Percentiles rank a stretch among this genome's conserved stretches.
phyloP scores from a whole-genome alignment of 2,797 vertebrate genomes.

The Peromyscus aztecus region DNA sequence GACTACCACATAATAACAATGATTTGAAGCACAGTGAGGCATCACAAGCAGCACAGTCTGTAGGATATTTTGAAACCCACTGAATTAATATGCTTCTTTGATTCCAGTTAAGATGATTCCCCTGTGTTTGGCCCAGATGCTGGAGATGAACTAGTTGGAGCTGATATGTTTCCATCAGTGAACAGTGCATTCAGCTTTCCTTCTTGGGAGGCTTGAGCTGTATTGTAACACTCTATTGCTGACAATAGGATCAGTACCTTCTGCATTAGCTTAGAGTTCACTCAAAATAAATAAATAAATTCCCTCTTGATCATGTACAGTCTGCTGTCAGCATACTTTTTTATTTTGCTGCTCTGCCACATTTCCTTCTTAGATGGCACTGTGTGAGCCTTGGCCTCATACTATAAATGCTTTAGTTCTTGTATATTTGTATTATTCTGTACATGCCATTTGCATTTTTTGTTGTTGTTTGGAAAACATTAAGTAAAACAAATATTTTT shows the following conservation, averaged over 20 bases:
- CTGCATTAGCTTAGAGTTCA: constrained; percentile 26
- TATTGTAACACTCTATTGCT: background rate
- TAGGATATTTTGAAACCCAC: background rate
- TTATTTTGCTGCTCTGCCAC: background rate
- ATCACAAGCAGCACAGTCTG: background rate
- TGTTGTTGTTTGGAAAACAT: background rate
- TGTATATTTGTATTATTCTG: background rate
- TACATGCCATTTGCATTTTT: constrained; percentile 57
- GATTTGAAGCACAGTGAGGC: background rate
- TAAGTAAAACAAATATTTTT: background rate
- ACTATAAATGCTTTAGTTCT: background rate
- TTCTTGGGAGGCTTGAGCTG: background rate
- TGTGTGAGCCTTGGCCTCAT: background rate
- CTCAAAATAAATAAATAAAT: background rate
- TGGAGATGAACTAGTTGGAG: background rate
- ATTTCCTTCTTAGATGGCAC: background rate
- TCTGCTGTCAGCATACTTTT: background rate
- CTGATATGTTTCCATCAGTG: background rate
- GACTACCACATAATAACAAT: background rate
- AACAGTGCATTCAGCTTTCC: constrained; percentile 1
- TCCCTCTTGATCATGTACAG: background rate
- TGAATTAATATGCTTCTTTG: background rate
- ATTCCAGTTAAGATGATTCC: background rate
- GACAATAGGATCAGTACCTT: background rate
- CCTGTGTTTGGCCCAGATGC: background rate